phyloP scores from a whole-genome alignment of 2,888 invertebrate genomes.

The Oxystoma pomonae region DNA sequence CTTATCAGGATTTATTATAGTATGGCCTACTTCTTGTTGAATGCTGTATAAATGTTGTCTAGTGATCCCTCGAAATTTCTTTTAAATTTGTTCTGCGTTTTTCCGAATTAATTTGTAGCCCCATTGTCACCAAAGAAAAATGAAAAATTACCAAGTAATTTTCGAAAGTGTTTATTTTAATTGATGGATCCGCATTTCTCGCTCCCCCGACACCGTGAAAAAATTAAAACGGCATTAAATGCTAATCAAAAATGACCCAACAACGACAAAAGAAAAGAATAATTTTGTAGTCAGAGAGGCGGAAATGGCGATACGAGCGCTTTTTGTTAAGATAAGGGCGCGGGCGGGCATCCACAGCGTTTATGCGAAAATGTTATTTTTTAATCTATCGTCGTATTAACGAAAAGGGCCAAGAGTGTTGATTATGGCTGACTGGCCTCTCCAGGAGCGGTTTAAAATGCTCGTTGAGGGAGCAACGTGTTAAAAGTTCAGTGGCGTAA shows the following conservation, averaged over 20 bases:
- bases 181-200: background rate
- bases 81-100: no score
- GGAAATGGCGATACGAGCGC: background rate
- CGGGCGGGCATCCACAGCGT: background rate
- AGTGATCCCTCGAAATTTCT: no score
- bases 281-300: background rate
- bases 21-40: no score
- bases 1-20: no score
- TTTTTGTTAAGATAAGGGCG: background rate
- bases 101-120: no score
- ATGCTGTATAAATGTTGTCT: no score
- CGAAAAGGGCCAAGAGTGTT: conserved; percentile 21
- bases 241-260: background rate
- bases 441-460: background rate
- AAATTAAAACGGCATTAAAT: background rate
- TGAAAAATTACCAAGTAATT: background rate
- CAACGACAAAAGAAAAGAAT: background rate
- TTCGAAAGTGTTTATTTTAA: background rate
- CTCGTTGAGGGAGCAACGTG: conserved; percentile 4
- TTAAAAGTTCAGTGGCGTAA: conserved; percentile 14
- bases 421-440: conserved; percentile 18
- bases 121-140: no score
- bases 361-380: conserved; percentile 23
- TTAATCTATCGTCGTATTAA: conserved; percentile 25
- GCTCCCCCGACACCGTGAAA: background rate